Percentiles rank a stretch among this genome's conserved stretches.
These are phyloP conservation scores for Barbus barbus DNA, from an alignment of 2,113 vertebrate genomes.

Conservation along the genomic window DNA sequence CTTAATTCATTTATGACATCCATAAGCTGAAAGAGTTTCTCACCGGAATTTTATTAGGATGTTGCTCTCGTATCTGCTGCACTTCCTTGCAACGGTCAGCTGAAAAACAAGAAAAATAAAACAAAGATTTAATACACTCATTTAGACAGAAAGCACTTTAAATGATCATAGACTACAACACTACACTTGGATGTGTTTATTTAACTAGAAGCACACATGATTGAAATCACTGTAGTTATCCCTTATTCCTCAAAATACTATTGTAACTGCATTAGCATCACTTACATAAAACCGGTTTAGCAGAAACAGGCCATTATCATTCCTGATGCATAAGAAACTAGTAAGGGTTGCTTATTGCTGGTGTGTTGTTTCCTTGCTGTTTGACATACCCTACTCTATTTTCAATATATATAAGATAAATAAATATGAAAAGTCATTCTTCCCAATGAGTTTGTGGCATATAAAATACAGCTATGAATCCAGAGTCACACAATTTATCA, in stretches of 20 bases:
- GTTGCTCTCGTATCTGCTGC: slow-evolving; percentile 96
- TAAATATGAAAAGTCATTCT: not conserved
- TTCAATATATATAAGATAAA: not conserved
- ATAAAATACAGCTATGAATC: not conserved
- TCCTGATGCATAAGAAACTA: not conserved
- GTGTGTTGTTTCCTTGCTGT: not conserved
- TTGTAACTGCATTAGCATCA: not conserved
- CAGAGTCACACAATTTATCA: not conserved
- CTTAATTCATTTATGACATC: not conserved
- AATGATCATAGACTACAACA: not conserved
- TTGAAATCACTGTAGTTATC: not conserved
- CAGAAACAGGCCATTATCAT: not conserved
- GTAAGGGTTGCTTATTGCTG: not conserved
- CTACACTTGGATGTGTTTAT: not conserved
- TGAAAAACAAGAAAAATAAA: slow-evolving; percentile 58
- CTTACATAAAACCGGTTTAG: not conserved
- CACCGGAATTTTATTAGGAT: slow-evolving; percentile 97
- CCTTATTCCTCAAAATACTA: too few species aligned
- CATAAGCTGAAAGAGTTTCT: slow-evolving; percentile 61
- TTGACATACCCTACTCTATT: not conserved
- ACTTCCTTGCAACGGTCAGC: slow-evolving; percentile 97
- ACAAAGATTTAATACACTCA: not conserved
- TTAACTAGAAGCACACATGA: not conserved
- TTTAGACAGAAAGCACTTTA: not conserved
- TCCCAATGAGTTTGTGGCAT: not conserved